Base-by-base conservation (phyloP, 2,797 vertebrate genomes). In the Anas acuta region DNA sequence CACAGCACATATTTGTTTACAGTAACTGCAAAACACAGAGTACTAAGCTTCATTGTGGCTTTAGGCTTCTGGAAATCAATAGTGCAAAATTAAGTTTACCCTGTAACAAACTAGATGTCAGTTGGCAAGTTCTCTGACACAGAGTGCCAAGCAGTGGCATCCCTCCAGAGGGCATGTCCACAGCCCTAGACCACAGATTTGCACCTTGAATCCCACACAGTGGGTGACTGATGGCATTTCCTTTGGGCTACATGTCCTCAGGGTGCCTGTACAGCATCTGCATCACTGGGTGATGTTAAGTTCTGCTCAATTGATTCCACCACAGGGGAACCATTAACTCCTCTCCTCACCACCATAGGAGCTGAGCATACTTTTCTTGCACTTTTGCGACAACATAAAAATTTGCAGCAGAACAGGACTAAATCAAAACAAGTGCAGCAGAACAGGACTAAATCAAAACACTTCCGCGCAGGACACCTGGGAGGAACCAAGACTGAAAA, bases 41-140 rank as follows among this genome's bases (percentile, higher is more conserved):
- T 30, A 39, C 51, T 84, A 54, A 92, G 76, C 60, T 65, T 64
- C 25, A 33, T 12, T 5, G 2, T 65, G 53, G n/a, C 85, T 92
- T 90, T 67, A 87, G 71, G 61, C 85, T 93, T 79, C 71, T 89
- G 61, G 80, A 90, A 92, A 53, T 89, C 45, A 9, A 19, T 19
- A 80, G 6, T 37, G 30, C 30, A 78, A 92, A 93, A 94, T 71
- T 58, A 93, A 73, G 49, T 87, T 70, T 75, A 60, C 51, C 71
- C 43, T 70, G 1, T 81, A 95, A 91, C 43, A 43, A 94, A 90
- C 88, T 56, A 70, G 47, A 67, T 21, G 80, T 54, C 54, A 76
- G 21, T 57, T 64, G 74, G 86, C 80, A 90, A 84, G 39, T 41
- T 89, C 39, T 64, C 47, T 5, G 28, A 79, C 21, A 65, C 32